A percentile compares a stretch with the other conserved stretches of the same genome.
These are phyloP conservation scores for Paradoxurus hermaphroditus DNA, from an alignment of 2,113 vertebrate genomes.

Conservation along the genomic window DNA sequence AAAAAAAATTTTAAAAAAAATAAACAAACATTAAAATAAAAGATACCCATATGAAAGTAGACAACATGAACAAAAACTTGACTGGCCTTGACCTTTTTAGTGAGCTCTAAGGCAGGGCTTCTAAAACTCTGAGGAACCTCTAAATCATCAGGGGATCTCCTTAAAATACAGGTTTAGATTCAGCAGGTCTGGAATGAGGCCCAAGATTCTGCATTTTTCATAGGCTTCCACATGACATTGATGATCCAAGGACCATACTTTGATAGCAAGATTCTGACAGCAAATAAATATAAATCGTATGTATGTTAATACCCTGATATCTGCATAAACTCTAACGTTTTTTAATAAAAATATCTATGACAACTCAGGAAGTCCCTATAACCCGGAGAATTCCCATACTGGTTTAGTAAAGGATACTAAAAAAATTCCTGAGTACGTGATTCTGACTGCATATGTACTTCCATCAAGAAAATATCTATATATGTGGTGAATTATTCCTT, in stretches of 20 bases:
- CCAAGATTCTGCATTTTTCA: neutral
- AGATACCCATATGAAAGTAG: neutral
- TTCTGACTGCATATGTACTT: neutral
- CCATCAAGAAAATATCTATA: neutral
- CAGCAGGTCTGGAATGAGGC: neutral
- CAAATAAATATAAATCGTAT: neutral
- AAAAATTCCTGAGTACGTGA: neutral
- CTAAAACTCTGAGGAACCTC: neutral
- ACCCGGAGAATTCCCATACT: neutral
- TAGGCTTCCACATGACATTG: neutral
- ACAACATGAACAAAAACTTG: neutral
- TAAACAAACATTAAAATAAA: neutral
- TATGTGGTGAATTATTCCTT: neutral
- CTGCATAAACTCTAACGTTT: neutral
- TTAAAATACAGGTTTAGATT: neutral
- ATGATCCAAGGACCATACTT: neutral
- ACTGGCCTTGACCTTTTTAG: neutral
- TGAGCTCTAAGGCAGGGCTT: neutral
- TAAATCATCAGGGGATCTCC: neutral
- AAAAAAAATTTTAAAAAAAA: no score
- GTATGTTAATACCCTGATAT: neutral
- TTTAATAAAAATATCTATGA: neutral
- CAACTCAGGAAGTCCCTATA: neutral
- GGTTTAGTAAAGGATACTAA: neutral
- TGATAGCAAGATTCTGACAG: neutral